A percentile compares a stretch with the other conserved stretches of the same genome.
Evolutionary conservation across 2,888 invertebrate genomes (phyloP).

Genomic region (Acleris emargana): DNA sequence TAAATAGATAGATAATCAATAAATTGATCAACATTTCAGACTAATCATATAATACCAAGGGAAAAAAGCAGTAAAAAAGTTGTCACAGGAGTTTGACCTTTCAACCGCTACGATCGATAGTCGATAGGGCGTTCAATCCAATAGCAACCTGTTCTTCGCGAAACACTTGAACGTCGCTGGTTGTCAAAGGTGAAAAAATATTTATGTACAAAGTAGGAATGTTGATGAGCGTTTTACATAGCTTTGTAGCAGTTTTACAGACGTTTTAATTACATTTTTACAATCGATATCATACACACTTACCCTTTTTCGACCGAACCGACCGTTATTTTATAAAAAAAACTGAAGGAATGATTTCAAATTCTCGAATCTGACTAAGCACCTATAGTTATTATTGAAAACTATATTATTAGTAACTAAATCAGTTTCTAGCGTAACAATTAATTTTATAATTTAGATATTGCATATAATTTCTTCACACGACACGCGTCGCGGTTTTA

Average conservation of each 20-base stretch:
- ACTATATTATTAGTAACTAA: background rate
- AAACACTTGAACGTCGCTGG: background rate
- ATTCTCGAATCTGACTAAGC: no score
- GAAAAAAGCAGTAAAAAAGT: background rate
- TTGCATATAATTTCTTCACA: conserved; percentile 11
- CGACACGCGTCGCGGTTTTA: background rate
- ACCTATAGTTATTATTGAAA: background rate
- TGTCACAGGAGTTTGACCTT: background rate
- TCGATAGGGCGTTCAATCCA: background rate
- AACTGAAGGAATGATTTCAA: no score
- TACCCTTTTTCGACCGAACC: no score
- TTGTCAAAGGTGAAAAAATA: background rate
- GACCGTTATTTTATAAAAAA: no score
- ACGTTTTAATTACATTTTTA: conserved; percentile 25
- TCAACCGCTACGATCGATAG: background rate
- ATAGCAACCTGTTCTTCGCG: background rate
- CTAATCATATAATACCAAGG: no score
- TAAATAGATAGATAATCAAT: no score
- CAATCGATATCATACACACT: conserved; percentile 1
- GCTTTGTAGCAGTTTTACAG: conserved; percentile 26
- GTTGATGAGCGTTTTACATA: conserved; percentile 12
- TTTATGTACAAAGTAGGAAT: conserved; percentile 11
- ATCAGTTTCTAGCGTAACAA: background rate
- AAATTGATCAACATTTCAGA: no score
- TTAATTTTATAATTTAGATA: conserved; percentile 1